Conservation (phyloP, 1,140 invertebrate species). For the Meloidogyne floridensis region DNA sequence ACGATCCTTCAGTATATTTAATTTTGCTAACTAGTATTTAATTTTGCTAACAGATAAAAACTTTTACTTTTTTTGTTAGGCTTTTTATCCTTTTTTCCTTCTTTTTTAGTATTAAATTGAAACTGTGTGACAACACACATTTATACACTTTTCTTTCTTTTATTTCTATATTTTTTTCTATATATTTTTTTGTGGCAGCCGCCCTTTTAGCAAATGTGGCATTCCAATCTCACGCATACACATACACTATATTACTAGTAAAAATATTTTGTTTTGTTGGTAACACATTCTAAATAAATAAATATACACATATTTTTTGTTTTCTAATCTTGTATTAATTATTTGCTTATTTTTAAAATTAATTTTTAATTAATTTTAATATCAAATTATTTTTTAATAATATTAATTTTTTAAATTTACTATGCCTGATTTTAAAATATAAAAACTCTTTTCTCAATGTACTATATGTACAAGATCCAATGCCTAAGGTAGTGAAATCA, state of each 20-base stretch:
- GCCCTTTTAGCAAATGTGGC: background rate
- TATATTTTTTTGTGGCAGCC: background rate
- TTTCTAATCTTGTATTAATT: background rate
- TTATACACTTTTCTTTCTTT: background rate
- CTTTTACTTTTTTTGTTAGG: no score
- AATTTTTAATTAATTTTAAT: no score
- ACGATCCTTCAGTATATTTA: no score
- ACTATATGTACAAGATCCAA: no score
- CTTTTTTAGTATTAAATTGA: background rate
- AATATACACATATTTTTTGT: background rate
- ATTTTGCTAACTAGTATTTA: no score
- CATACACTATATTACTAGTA: background rate
- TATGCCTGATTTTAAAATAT: no score
- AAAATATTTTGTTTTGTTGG: background rate
- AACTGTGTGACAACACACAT: background rate
- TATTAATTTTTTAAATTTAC: no score
- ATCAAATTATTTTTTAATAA: no score
- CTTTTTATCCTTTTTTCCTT: background rate
- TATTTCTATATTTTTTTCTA: background rate
- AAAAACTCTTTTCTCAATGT: no score
- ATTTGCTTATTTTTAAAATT: no score
- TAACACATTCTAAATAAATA: background rate
- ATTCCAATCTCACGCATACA: background rate
- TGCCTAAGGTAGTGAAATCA: no score
- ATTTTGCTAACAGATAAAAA: no score